phyloP scores from a whole-genome alignment of 2,888 invertebrate species.

The Trichogramma evanescens region DNA sequence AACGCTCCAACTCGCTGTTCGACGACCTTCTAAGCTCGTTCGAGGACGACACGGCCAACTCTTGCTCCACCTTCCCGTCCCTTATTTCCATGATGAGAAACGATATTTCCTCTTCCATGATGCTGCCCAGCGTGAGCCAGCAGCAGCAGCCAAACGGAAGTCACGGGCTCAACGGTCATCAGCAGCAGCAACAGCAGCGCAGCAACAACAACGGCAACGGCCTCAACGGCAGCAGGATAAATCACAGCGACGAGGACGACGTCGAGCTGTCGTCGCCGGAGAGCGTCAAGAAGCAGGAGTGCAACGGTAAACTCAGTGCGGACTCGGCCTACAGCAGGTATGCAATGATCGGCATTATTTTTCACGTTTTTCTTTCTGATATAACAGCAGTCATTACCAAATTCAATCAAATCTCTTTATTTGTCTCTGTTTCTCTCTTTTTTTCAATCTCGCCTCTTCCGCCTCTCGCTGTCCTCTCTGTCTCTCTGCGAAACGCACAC shows the following conservation, averaged over 20 bases:
- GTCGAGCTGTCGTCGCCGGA: constrained; percentile 41
- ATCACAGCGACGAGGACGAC: constrained; percentile 34
- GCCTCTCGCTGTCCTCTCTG: constrained; percentile 9
- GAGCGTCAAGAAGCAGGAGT: constrained; percentile 36
- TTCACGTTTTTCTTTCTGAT: neutral
- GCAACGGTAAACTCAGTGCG: constrained; percentile 47
- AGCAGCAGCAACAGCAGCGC: neutral
- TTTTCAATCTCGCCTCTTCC: neutral
- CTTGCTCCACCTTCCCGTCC: constrained; percentile 48
- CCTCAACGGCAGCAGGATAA: constrained; percentile 14
- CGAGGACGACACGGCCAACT: constrained; percentile 53
- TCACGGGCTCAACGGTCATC: neutral
- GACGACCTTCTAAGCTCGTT: constrained; percentile 65
- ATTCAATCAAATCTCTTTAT: neutral
- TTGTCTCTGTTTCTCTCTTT: neutral
- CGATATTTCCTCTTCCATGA: constrained; percentile 28
- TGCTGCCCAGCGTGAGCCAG: neutral
- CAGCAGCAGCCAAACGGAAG: constrained; percentile 1
- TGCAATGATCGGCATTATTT: constrained; percentile 30
- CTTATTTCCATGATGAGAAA: constrained; percentile 46
- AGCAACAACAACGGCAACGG: constrained; percentile 5
- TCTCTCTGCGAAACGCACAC: constrained; percentile 30
- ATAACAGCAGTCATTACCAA: neutral
- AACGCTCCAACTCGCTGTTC: constrained; percentile 44
- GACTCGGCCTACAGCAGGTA: constrained; percentile 86